Conservation (phyloP, 2,797 vertebrate genomes). For the Sylvia borin region DNA sequence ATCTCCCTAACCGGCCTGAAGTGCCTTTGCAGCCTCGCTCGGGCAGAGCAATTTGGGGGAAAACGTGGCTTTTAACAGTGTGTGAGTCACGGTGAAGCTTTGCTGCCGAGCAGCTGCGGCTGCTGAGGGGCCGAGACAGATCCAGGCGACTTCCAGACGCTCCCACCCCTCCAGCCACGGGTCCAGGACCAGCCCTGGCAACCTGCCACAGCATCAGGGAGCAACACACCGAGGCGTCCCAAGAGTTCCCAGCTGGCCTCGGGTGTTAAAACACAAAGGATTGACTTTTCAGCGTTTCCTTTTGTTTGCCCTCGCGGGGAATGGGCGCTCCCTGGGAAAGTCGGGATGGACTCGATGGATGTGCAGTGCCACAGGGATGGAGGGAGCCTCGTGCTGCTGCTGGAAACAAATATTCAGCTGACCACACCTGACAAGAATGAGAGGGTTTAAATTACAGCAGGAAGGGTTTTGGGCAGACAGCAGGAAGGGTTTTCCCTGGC, state of each 20-base stretch:
- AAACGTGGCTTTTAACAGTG: background rate
- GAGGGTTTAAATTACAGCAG: background rate
- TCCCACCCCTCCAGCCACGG: background rate
- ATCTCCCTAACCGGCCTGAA: background rate
- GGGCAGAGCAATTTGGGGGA: background rate
- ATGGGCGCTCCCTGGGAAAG: accelerated
- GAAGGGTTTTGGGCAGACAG: background rate
- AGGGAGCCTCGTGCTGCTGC: background rate
- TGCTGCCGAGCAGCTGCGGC: background rate
- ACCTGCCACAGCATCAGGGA: background rate
- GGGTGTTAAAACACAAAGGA: background rate
- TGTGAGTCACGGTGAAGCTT: background rate
- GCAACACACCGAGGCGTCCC: background rate
- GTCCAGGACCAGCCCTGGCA: accelerated
- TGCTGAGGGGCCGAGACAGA: background rate
- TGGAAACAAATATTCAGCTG: background rate
- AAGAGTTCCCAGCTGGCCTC: accelerated
- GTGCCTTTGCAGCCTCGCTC: background rate
- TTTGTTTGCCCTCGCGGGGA: background rate
- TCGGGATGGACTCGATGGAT: background rate
- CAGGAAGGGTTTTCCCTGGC: background rate
- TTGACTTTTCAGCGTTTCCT: background rate
- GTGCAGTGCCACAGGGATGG: background rate
- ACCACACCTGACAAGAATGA: background rate
- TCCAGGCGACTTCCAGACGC: background rate